Base-by-base conservation (phyloP, 2,888 invertebrate species). In the Nomada fabriciana region DNA sequence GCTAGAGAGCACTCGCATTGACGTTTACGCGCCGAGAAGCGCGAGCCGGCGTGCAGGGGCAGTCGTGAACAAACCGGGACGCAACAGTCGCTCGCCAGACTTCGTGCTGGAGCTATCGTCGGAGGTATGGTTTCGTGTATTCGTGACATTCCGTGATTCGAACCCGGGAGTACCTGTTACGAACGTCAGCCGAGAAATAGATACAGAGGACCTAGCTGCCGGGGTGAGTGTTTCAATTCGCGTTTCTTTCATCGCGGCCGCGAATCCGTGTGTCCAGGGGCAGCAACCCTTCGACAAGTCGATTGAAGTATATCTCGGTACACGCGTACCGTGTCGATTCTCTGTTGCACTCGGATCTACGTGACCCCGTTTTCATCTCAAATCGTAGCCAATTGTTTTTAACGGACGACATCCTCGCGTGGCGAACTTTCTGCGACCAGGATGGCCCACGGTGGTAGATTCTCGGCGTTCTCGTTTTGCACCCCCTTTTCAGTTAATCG, bases 51-150 rank as follows among this genome's bases (percentile, higher is more conserved):
- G 84, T 84, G 84, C 85, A 80, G 79, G 82, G 80, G 76, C 36
- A 80, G 75, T 76, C 80, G 84, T 76, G 80, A 83, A 79, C 80
- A 77, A 88, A 90, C 90, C 91, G 89, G 91, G 91, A 91, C 90
- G 91, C 91, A 91, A 91, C 91, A 91, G 91, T 91, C 91, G 91
- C 88, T 89, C 89, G 86, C 80, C 87, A 84, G 86, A 88, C 89
- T 86, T 89, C 85, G 89, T 84, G 83, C 82, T 76, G 88, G 82
- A 83, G 68, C 55, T 61, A 60, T 88, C 76, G 72, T 59, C 11
- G 74, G 20, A 68, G 75, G 29, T 59, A 65, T 76, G 78, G 70
- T 73, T 82, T 74, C 25, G 59, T 42, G 57, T 60, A 50, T 63
- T 60, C 60, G 72, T 75, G 79, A 83, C 71, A 70, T 53, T 76